Conservation (phyloP, 2,888 invertebrate species). For the Xanthia icteritia region DNA sequence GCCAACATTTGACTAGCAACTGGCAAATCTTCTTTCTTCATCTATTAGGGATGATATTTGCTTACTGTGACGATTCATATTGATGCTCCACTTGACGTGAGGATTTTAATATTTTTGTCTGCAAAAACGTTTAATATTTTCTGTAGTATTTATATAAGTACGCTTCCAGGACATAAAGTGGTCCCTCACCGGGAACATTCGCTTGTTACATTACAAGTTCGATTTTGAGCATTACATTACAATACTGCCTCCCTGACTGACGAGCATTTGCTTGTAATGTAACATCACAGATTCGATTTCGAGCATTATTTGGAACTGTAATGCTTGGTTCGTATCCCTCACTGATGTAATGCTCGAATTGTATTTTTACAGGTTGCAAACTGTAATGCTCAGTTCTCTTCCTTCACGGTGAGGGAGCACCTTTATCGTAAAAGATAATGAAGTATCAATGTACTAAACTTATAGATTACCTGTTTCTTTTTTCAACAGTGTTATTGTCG, state of each 20-base stretch:
- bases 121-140: background rate
- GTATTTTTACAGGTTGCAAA: too few relatives aligned
- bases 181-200: too few relatives aligned
- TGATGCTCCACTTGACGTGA: constrained; percentile 28
- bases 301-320: too few relatives aligned
- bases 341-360: too few relatives aligned
- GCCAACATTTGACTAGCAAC: constrained; percentile 68
- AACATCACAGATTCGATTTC: too few relatives aligned
- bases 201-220: too few relatives aligned
- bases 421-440: background rate
- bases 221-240: too few relatives aligned
- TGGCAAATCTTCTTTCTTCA: constrained; percentile 64
- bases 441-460: background rate
- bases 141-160: background rate
- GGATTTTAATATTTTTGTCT: constrained; percentile 23
- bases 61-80: constrained; percentile 39
- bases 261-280: too few relatives aligned
- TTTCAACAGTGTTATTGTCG: background rate
- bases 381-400: too few relatives aligned
- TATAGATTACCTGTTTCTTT: background rate
- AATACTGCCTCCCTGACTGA: too few relatives aligned
- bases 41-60: constrained; percentile 57
- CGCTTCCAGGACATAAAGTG: background rate
- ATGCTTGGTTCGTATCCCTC: too few relatives aligned
- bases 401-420: too few relatives aligned